A percentile compares a stretch with the other conserved stretches of the same genome.
phyloP scores from a whole-genome alignment of 1,140 invertebrate genomes.

The Drosophila albomicans region DNA sequence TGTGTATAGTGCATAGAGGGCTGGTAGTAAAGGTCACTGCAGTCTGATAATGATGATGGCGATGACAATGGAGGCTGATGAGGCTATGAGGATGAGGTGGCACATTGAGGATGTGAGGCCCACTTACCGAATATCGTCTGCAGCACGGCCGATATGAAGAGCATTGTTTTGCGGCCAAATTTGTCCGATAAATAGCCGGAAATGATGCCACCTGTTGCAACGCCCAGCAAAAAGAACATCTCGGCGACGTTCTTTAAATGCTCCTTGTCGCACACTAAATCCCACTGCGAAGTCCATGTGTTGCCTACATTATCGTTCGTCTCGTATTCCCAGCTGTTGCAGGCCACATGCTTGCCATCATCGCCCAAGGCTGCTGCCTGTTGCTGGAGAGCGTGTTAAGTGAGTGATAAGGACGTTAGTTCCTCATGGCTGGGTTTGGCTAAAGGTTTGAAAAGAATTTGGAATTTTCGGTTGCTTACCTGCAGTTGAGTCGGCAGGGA shows the following conservation, averaged over 20 bases:
- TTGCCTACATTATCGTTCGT: slow-evolving; percentile 86
- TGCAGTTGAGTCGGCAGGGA: slow-evolving; percentile 46
- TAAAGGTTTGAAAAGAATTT: slow-evolving; percentile 17
- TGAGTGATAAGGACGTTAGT: slow-evolving; percentile 2
- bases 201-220: slow-evolving; percentile 89
- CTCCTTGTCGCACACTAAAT: slow-evolving; percentile 88
- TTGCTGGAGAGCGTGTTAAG: slow-evolving; percentile 42
- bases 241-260: slow-evolving; percentile 88
- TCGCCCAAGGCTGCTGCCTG: slow-evolving; percentile 4
- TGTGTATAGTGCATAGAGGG: slow-evolving; percentile 9
- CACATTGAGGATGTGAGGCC: neutral
- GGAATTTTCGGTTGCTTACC: slow-evolving; percentile 37
- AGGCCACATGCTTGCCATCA: slow-evolving; percentile 81
- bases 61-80: slow-evolving; percentile 12
- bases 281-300: slow-evolving; percentile 89
- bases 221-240: slow-evolving; percentile 89
- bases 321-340: slow-evolving; percentile 89
- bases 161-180: slow-evolving; percentile 91
- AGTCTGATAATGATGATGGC: slow-evolving; percentile 24
- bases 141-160: slow-evolving; percentile 89
- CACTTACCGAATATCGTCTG: slow-evolving; percentile 88
- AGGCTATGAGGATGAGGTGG: neutral
- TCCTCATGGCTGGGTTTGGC: slow-evolving; percentile 13
- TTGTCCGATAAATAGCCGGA: slow-evolving; percentile 90
- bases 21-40: slow-evolving; percentile 48